Percentiles rank a stretch among this genome's conserved stretches.
Conservation (phyloP, 1,140 invertebrate genomes). For the Lerema accius region DNA sequence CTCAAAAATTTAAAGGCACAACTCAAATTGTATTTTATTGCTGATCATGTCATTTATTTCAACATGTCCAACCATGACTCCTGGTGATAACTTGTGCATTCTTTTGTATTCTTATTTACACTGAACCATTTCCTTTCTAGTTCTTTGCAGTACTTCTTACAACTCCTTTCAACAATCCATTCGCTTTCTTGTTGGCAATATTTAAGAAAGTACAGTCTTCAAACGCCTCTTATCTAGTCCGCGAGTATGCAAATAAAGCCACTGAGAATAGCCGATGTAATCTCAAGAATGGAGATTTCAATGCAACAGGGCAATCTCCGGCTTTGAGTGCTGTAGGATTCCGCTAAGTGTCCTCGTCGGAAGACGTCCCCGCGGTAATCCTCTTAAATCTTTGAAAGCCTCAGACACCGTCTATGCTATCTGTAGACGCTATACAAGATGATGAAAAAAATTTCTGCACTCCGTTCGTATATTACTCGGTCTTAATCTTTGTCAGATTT, state of each 20-base stretch:
- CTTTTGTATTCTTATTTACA: too few species aligned
- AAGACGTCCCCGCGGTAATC: slow-evolving; percentile 17
- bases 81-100: too few species aligned
- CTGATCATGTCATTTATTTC: too few species aligned
- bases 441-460: background rate
- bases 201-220: background rate
- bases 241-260: slow-evolving; percentile 11
- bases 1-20: too few species aligned
- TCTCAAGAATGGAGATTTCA: slow-evolving; percentile 17
- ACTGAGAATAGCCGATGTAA: slow-evolving; percentile 4
- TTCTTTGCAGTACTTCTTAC: too few species aligned
- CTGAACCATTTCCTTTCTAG: too few species aligned
- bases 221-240: background rate
- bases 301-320: slow-evolving; percentile 14
- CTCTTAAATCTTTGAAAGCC: slow-evolving; percentile 22
- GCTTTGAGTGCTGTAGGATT: slow-evolving; percentile 13
- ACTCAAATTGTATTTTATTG: too few species aligned
- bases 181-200: too few species aligned
- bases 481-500: background rate
- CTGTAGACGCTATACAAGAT: background rate
- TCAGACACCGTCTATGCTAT: background rate
- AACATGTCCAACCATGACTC: too few species aligned
- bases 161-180: too few species aligned
- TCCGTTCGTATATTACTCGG: background rate
- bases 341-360: slow-evolving; percentile 17